phyloP scores from a whole-genome alignment of 2,888 invertebrate genomes.

The Tipula confusa region DNA sequence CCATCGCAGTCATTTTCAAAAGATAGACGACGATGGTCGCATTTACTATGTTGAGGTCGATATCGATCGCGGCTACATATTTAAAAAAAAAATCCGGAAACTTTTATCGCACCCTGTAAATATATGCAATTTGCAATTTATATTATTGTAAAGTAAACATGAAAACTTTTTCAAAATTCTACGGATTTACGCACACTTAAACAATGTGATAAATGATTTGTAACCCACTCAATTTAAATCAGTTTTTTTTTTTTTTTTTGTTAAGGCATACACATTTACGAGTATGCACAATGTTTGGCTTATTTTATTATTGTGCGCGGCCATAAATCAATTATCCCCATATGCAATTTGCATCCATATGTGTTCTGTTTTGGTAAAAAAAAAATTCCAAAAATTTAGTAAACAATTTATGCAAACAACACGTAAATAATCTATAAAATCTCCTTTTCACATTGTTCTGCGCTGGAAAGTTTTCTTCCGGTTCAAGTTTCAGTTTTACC shows the following conservation, averaged over 20 bases:
- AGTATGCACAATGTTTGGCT: not conserved
- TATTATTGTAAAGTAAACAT: not conserved
- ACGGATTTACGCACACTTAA: not conserved
- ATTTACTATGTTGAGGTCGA: too few species aligned
- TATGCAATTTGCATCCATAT: not conserved
- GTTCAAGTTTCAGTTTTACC: too few species aligned
- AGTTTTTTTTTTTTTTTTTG: too few species aligned
- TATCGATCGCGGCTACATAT: too few species aligned
- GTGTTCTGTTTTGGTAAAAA: not conserved
- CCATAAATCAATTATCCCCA: slow-evolving; percentile 28
- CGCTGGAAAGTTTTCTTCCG: too few species aligned
- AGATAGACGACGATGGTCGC: too few species aligned
- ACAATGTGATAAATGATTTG: not conserved
- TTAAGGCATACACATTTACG: not conserved
- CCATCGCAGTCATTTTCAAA: too few species aligned
- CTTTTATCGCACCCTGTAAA: too few species aligned
- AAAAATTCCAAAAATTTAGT: not conserved
- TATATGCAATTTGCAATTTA: not conserved
- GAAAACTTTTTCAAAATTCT: not conserved
- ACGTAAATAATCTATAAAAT: too few species aligned
- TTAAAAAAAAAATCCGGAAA: too few species aligned
- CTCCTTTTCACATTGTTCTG: too few species aligned
- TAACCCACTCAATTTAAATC: not conserved
- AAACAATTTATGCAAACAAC: not conserved
- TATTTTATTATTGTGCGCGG: slow-evolving; percentile 14